Percentiles rank a stretch among this genome's conserved stretches.
Evolutionary conservation across 1,140 invertebrate species (phyloP).

Genomic region (Drosophila ficusphila): DNA sequence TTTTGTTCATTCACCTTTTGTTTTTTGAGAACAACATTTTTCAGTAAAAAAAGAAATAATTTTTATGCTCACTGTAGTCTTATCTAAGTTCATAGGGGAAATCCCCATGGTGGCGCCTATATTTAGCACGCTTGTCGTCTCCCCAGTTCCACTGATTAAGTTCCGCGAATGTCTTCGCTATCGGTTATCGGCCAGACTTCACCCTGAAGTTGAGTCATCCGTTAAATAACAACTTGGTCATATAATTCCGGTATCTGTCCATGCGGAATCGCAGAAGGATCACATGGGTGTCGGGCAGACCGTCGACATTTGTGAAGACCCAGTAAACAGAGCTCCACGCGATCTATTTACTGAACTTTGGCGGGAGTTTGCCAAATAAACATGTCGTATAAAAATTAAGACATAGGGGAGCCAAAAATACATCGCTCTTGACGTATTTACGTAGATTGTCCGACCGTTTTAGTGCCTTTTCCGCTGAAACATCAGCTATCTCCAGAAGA

Average conservation of each 20-base stretch:
- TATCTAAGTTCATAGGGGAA: slow-evolving; percentile 34
- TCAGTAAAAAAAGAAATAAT: too few relatives aligned
- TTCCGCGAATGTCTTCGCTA: slow-evolving; percentile 4
- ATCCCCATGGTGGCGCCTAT: slow-evolving; percentile 2
- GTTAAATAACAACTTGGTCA: slow-evolving; percentile 20
- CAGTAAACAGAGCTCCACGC: slow-evolving; percentile 15
- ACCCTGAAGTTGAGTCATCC: slow-evolving; percentile 19
- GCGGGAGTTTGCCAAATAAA: slow-evolving; percentile 51
- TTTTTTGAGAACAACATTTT: too few relatives aligned
- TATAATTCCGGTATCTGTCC: slow-evolving; percentile 8
- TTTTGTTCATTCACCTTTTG: too few relatives aligned
- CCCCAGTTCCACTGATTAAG: slow-evolving; percentile 19
- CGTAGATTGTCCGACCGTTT: slow-evolving; percentile 40
- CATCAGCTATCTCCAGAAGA: slow-evolving; percentile 26
- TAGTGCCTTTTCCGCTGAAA: slow-evolving; percentile 44
- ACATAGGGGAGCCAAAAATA: slow-evolving; percentile 46
- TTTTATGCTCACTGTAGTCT: neutral
- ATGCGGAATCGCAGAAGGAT: slow-evolving; percentile 19
- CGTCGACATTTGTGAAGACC: slow-evolving; percentile 37
- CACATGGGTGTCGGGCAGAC: slow-evolving; percentile 37
- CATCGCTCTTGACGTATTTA: slow-evolving; percentile 42
- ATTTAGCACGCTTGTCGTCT: slow-evolving; percentile 13
- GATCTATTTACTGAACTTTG: slow-evolving; percentile 8
- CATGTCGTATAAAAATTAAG: slow-evolving; percentile 27
- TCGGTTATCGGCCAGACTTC: slow-evolving; percentile 17